Evolutionary conservation across 1,140 invertebrate genomes (phyloP), one percentile per base, ranked within the genome.

Genomic region (Dendrolimus punctatus): DNA sequence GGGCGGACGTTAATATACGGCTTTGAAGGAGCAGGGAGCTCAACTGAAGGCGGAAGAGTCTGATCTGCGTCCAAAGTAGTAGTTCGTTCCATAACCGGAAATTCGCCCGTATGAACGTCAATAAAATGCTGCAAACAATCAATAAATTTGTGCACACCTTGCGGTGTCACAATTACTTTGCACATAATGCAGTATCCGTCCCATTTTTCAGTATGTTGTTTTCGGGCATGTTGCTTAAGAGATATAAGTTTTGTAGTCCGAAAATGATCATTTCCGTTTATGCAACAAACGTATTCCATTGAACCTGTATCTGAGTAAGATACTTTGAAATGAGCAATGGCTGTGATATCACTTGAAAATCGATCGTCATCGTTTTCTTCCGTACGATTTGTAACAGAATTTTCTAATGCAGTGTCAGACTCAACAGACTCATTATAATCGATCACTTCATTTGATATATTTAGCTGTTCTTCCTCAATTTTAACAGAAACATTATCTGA

Each of bases 141-240:
- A 52, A 67, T 81, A 53, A 84, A 86, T 8, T 49, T 53, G 48
- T 82, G 66, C 37, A 49, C 45, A 23, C 83, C 83, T 75, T 79
- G 76, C 4, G 73, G 59, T 4, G 65, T 80, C 1, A 86, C 78
- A n/a, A 86, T 83, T 6, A 77, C 75, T 72, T 85, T 83, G 50
- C 83, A 86, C 8, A 86, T 37, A 45, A 51, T 77, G 53, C 80
- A 86, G 61, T 80, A 86, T 6, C 83, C 83, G 53, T 86, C 81
- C 83, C 83, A 86, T n/a, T 61, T 59, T 46, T 86, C 83, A 2
- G 53, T 56, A 54, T 86, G 83, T 51, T 78, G 82, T 4, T 59
- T 53, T 55, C 84, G 80, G 2, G 84, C 72, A 56, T 85, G 83
- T 54, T 78, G 83, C 49, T 85, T 86, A 49, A 86, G 66, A 0